These are phyloP conservation scores for Stenopsyche tienmushanensis DNA, from an alignment of 1,140 invertebrate genomes.

Conservation along the genomic window DNA sequence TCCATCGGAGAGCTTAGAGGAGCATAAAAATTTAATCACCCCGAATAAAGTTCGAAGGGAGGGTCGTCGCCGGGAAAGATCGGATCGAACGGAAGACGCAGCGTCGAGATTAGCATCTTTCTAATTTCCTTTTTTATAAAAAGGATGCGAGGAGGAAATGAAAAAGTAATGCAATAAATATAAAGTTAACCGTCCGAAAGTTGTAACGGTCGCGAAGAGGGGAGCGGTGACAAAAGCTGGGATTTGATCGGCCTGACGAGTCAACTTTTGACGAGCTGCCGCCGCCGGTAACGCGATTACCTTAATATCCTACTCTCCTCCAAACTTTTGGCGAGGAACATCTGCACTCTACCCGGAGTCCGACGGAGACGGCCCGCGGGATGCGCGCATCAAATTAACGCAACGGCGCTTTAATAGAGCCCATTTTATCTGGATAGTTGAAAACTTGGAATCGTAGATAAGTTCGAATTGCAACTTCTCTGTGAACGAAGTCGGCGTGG, in stretches of 20 bases:
- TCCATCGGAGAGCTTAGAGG: too few relatives aligned
- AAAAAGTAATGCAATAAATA: conserved; percentile 40
- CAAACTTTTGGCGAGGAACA: not conserved
- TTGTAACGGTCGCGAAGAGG: conserved; percentile 18
- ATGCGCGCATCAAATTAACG: too few relatives aligned
- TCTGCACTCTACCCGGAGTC: not conserved
- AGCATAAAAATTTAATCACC: too few relatives aligned
- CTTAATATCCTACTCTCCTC: not conserved
- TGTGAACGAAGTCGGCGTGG: too few relatives aligned
- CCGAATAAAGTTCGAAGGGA: too few relatives aligned
- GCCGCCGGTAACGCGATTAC: conserved; percentile 10
- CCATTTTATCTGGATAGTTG: not conserved
- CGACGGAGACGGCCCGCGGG: too few relatives aligned
- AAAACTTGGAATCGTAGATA: not conserved
- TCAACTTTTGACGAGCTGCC: conserved; percentile 3
- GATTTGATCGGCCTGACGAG: conserved; percentile 7
- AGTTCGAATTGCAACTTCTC: not conserved
- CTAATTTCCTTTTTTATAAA: conserved; percentile 37
- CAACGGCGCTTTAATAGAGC: too few relatives aligned
- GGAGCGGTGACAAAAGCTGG: not conserved
- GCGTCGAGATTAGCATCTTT: conserved; percentile 38
- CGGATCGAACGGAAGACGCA: conserved; percentile 29
- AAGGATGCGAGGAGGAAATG: conserved; percentile 37
- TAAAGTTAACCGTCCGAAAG: conserved; percentile 38
- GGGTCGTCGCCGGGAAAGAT: too few relatives aligned